Evolutionary conservation across 2,797 vertebrate genomes (phyloP).

Genomic region (Squalus acanthias): DNA sequence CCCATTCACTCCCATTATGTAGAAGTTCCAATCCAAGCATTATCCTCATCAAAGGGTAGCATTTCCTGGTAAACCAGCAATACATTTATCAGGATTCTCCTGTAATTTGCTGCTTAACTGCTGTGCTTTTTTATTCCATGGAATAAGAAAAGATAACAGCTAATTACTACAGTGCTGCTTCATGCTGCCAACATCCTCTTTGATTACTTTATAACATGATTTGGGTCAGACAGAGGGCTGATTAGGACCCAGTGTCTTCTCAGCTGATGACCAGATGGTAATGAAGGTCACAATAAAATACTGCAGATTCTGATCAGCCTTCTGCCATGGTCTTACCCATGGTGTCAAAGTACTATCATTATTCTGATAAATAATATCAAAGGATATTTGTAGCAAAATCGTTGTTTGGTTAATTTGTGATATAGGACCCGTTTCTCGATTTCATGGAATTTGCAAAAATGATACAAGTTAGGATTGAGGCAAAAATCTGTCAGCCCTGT

Average conservation of each 20-base stretch:
- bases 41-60: neutral
- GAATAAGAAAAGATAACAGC: conserved; percentile 21
- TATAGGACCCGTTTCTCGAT: neutral
- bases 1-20: neutral
- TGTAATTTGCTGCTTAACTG: neutral
- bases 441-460: neutral
- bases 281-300: neutral
- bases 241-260: conserved; percentile 18
- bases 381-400: neutral
- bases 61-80: neutral
- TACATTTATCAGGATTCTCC: neutral
- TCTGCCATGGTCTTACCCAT: neutral
- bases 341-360: neutral
- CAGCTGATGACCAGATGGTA: conserved; percentile 22
- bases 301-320: neutral
- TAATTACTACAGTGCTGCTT: conserved; percentile 13
- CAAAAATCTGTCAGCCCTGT: neutral
- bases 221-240: conserved; percentile 23
- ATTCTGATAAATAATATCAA: neutral
- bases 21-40: neutral
- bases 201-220: conserved; percentile 34
- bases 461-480: neutral
- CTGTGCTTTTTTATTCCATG: neutral
- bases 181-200: conserved; percentile 28
- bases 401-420: neutral